Evolutionary conservation across 2,888 invertebrate genomes (phyloP).

Genomic region (Ormyrus thymus): DNA sequence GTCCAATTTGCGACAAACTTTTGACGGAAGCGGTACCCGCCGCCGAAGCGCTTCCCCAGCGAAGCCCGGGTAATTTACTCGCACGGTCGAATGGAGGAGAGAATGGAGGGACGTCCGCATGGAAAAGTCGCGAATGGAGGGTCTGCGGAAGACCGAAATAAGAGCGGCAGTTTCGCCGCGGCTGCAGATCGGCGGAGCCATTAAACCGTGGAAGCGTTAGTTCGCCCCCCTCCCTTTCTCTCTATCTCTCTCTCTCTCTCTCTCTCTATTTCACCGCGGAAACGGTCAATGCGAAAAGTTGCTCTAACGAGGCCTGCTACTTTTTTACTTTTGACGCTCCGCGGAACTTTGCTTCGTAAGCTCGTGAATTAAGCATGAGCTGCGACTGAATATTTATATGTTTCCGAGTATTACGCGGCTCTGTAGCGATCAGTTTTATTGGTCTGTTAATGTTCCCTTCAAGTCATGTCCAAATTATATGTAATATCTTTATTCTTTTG

Average conservation of each 20-base stretch:
- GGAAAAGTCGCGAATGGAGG: constrained; percentile 41
- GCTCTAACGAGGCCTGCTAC: constrained; percentile 39
- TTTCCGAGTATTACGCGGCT: constrained; percentile 16
- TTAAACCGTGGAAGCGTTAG: constrained; percentile 34
- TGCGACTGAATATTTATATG: constrained; percentile 42
- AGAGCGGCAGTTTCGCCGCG: constrained; percentile 36
- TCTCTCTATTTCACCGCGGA: background rate
- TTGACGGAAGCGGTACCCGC: background rate
- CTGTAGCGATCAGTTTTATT: constrained; percentile 9
- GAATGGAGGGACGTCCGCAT: constrained; percentile 13
- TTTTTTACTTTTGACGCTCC: constrained; percentile 2
- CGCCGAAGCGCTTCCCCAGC: background rate
- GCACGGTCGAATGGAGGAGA: constrained; percentile 16
- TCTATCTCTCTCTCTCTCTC: constrained; percentile 14
- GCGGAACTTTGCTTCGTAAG: constrained; percentile 16
- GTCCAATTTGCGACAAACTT: background rate
- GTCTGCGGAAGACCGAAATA: constrained; percentile 48
- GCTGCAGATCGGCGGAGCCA: constrained; percentile 24
- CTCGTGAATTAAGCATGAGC: constrained; percentile 40
- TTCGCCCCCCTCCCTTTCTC: constrained; percentile 6
- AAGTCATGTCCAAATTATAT: background rate
- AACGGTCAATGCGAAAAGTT: constrained; percentile 52
- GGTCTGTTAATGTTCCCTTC: constrained; percentile 3
- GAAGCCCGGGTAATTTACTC: constrained; percentile 45
- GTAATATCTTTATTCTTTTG: too few species aligned